Evolutionary conservation across 2,888 invertebrate genomes (phyloP), one percentile per base, ranked within the genome.

Genomic region (Hirtodrosophila cameraria): DNA sequence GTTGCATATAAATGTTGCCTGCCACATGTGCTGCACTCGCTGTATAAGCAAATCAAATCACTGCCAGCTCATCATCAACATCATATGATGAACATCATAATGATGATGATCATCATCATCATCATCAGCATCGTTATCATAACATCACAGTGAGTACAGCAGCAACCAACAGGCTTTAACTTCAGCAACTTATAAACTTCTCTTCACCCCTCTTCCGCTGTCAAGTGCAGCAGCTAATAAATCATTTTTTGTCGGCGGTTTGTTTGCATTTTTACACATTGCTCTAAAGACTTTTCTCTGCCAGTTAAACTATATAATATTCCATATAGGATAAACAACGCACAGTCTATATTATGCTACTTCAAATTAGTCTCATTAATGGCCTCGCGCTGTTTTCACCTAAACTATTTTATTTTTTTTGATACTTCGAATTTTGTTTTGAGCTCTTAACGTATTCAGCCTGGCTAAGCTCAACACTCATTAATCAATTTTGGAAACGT

Each of bases 151-250:
- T 52, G 50, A 50, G 15, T 28, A 36, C 55, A 54, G 20, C 66
- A 52, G 42, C 61, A 58, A 28, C 63, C 45, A 35, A 20, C 53
- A 42, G 33, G 27, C 57, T 38, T 57, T 60, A 54, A 66, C 41
- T 64, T 61, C 58, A 74, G 48, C 33, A 57, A 64, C 57, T 49
- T 60, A 39, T 41, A 52, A 20, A 16, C 20, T n/a, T 3, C 15
- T 15, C 12, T 9, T n/a, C 23, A 7, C 25, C 27, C 4, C 49
- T 31, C 20, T 0, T 27, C n/a, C 16, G 50, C 49, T 67, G 74
- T 69, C 82, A 80, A 83, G 71, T 81, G 73, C 77, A 75, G 57
- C 75, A 55, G 72, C 80, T 80, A 85, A 84, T 84, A 85, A 84
- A 84, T 84, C 83, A 85, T 84, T 71, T 76, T 79, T 71, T 72